These are phyloP conservation scores for Esox niger DNA, from an alignment of 2,113 vertebrate species.

Conservation along the genomic window DNA sequence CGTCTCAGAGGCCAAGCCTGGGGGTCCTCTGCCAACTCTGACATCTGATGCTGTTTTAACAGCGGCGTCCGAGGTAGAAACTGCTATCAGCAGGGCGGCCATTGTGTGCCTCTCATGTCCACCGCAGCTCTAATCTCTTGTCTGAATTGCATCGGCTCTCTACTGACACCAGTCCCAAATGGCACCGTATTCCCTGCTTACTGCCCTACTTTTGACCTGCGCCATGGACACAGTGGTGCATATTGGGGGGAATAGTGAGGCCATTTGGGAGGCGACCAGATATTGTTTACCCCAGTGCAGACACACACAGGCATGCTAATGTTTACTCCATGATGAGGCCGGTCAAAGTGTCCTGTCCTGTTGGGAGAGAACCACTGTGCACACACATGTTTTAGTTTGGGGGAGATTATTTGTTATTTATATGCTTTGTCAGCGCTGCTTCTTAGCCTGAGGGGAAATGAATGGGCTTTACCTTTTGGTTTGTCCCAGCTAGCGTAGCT, in stretches of 20 bases:
- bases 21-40: slow-evolving; percentile 6
- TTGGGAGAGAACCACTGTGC: slow-evolving; percentile 27
- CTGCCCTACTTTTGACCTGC: no score
- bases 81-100: slow-evolving; percentile 14
- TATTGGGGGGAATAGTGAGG: no score
- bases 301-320: slow-evolving; percentile 46
- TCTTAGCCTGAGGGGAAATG: not conserved
- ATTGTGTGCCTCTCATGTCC: slow-evolving; percentile 31
- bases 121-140: slow-evolving; percentile 54
- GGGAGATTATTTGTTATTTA: slow-evolving; percentile 15
- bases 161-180: slow-evolving; percentile 6
- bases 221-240: no score
- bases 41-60: slow-evolving; percentile 15
- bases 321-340: slow-evolving; percentile 47
- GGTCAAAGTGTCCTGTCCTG: no score
- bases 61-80: slow-evolving; percentile 18
- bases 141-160: slow-evolving; percentile 44
- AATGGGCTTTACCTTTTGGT: not conserved
- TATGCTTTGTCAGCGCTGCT: not conserved
- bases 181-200: no score
- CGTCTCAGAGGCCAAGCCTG: not conserved
- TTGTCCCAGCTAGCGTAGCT: not conserved
- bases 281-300: slow-evolving; percentile 50
- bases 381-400: slow-evolving; percentile 38
- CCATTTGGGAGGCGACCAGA: no score